Base-by-base conservation (phyloP, 2,113 vertebrate genomes). In the Telmatochromis brichardi region DNA sequence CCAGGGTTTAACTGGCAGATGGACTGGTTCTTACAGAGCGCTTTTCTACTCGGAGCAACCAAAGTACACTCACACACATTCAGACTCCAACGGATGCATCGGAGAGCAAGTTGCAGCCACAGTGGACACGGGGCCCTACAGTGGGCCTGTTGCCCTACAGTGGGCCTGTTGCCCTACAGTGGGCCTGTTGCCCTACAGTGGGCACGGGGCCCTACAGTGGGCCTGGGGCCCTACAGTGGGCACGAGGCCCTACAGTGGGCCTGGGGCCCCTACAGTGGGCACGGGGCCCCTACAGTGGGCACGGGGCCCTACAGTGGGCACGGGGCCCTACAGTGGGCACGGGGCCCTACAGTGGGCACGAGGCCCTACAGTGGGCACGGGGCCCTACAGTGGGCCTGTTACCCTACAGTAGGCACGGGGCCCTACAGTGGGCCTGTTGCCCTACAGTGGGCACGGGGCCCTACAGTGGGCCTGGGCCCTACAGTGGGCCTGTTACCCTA, bases 301-400 rank as follows among this genome's bases (percentile, higher is more conserved):
- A 4, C 3, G 35, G 9, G 37, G 10, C 4, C 37, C 37, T 40
- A 37, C 37, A 10, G 9, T 35, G 33, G 33, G 8, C 33, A 1
- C 1, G 4, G 35, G 9, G 9, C 2, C 40, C 40, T 42, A 42
- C 40, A 3, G 5, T 42, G 9, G 9, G 0, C 37, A 0, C 0
- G 1, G 10, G 5, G 37, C 4, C 35, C 35, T 37, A 37, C 9
- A 4, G 35, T 37, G 37, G 37, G 0, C 37, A 1, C 0, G 35
- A 1, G 9, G 9, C 0, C 35, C 37, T 10, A 40, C 35, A 1
- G 35, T 37, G 35, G 35, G 0, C 33, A 9, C 33, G 23, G 23
- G 23, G 23, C 23, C 26, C 26, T 26, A 26, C 26, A 26, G 4
- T 26, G 26, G 26, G 7, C 26, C 26, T 28, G n/a, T n/a, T n/a